Evolutionary conservation across 2,888 invertebrate species (phyloP).

Genomic region (Drosophila fulvimacula): DNA sequence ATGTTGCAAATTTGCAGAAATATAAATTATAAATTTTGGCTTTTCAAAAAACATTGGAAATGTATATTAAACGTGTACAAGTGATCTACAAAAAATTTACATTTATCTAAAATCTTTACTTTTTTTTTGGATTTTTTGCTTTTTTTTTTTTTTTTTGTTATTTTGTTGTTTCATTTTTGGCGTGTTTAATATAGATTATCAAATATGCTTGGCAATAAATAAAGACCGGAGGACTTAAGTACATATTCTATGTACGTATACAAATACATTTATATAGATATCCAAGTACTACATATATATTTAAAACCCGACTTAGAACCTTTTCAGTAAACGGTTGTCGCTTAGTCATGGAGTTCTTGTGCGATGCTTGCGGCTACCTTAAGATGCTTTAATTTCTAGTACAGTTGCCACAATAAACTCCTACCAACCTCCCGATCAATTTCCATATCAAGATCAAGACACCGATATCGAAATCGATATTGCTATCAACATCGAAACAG

Average conservation of each 20-base stretch:
- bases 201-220: conserved; percentile 41
- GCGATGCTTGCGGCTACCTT: conserved; percentile 49
- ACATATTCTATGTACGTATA: conserved; percentile 10
- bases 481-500: background rate
- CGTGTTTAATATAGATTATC: conserved; percentile 38
- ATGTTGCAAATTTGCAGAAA: conserved; percentile 38
- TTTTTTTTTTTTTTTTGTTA: conserved; percentile 4
- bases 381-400: conserved; percentile 34
- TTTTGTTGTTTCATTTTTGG: conserved; percentile 28
- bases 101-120: conserved; percentile 55
- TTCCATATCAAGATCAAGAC: background rate
- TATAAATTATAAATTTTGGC: conserved; percentile 28
- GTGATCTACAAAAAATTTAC: conserved; percentile 62
- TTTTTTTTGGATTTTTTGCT: conserved; percentile 14
- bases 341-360: conserved; percentile 45
- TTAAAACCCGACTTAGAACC: conserved; percentile 28
- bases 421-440: conserved; percentile 9
- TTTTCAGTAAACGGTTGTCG: conserved; percentile 22
- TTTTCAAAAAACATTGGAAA: conserved; percentile 59
- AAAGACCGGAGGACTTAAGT: conserved; percentile 36
- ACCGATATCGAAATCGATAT: background rate
- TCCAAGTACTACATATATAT: conserved; percentile 20
- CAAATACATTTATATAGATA: conserved; percentile 8
- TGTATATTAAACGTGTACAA: conserved; percentile 60
- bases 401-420: conserved; percentile 41